A percentile compares a stretch with the other conserved stretches of the same genome.
Evolutionary conservation across 2,888 invertebrate species (phyloP).

Genomic region (Nebria brevicollis): DNA sequence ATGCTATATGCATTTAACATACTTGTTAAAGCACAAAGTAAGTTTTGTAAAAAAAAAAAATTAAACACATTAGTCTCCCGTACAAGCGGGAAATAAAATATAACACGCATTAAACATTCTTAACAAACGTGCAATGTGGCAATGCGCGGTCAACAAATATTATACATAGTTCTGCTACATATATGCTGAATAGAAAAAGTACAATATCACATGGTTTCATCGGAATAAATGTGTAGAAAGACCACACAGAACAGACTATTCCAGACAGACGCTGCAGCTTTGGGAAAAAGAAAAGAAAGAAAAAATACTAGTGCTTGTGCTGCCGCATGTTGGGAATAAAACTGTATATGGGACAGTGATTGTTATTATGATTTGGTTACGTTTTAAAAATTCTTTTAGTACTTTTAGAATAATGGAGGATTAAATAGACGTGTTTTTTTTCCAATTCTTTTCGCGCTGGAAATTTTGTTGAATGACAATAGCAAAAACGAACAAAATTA

Average conservation of each 20-base stretch:
- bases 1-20: too few species aligned
- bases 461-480: too few species aligned
- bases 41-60: not conserved
- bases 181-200: not conserved
- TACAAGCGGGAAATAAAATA: slow-evolving; percentile 50
- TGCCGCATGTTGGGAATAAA: not conserved
- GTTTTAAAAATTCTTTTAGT: not conserved
- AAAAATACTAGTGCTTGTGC: not conserved
- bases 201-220: not conserved
- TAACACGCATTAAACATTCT: slow-evolving; percentile 55
- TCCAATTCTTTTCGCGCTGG: not conserved
- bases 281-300: not conserved
- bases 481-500: too few species aligned
- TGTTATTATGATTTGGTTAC: not conserved
- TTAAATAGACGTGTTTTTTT: not conserved
- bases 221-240: not conserved
- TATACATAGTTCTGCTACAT: slow-evolving; percentile 22
- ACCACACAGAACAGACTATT: not conserved
- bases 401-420: not conserved
- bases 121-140: slow-evolving; percentile 54
- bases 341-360: not conserved
- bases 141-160: slow-evolving; percentile 47
- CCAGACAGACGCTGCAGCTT: not conserved
- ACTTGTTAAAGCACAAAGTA: too few species aligned
- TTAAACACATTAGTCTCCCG: not conserved